Conservation (phyloP, 2,888 invertebrate genomes). For the Drosophila dives region DNA sequence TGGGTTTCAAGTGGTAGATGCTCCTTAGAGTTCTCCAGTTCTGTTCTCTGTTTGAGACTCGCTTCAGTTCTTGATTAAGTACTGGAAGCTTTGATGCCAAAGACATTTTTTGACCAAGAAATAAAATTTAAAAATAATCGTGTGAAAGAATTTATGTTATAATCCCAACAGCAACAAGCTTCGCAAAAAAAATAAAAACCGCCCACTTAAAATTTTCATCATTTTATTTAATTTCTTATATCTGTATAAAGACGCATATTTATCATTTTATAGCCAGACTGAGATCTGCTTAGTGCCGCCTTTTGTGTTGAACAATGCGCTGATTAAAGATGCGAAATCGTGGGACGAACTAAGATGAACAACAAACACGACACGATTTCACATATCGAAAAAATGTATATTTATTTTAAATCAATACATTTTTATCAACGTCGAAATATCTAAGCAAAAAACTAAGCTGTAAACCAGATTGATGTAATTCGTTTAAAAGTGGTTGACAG, state of each 20-base stretch:
- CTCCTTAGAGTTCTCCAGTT: conserved; percentile 16
- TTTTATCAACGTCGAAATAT: conserved; percentile 58
- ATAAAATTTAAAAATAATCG: conserved; percentile 16
- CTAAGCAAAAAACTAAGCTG: conserved; percentile 25
- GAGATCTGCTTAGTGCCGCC: conserved; percentile 28
- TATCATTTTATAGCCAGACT: conserved; percentile 34
- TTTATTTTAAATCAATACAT: conserved; percentile 70
- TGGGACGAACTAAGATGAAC: conserved; percentile 44
- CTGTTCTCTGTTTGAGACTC: neutral
- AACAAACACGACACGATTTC: conserved; percentile 47
- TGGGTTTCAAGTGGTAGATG: conserved; percentile 51
- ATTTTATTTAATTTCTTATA: conserved; percentile 14
- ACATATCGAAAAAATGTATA: conserved; percentile 42
- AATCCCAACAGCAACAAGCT: conserved; percentile 9
- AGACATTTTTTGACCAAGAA: conserved; percentile 26
- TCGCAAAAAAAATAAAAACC: conserved; percentile 31
- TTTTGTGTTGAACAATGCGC: conserved; percentile 64
- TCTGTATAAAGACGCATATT: conserved; percentile 16
- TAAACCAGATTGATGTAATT: conserved; percentile 51
- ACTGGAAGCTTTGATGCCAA: conserved; percentile 12
- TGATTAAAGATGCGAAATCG: conserved; percentile 81
- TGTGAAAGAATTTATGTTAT: conserved; percentile 64
- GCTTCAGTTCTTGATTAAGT: conserved; percentile 52
- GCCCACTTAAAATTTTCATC: conserved; percentile 51
- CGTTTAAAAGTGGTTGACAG: conserved; percentile 6